A percentile compares a stretch with the other conserved stretches of the same genome.
phyloP scores from a whole-genome alignment of 2,113 vertebrate genomes.

The Gasterosteus aculeatus region DNA sequence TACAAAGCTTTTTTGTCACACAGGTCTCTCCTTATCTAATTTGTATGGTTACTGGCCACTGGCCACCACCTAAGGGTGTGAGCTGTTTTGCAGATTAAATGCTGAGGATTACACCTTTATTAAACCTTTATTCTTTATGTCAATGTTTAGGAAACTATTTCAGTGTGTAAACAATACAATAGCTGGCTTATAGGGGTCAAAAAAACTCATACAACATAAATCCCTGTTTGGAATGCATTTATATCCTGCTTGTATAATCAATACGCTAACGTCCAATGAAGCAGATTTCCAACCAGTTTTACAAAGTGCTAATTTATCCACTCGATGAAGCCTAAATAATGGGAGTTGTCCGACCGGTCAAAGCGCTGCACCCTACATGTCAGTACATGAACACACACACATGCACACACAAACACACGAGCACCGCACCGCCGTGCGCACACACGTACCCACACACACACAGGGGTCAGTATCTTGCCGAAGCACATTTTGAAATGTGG shows the following conservation, averaged over 20 bases:
- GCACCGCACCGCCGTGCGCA: not conserved
- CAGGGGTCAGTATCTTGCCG: not conserved
- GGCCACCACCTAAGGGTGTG: not conserved
- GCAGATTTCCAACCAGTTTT: not conserved
- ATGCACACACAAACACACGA: not conserved
- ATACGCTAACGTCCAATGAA: not conserved
- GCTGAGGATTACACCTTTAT: not conserved
- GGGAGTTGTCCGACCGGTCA: not conserved
- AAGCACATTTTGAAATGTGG: not conserved
- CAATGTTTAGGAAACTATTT: not conserved
- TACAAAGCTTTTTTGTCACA: not conserved
- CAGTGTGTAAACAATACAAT: not conserved
- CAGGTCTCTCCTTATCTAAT: not conserved
- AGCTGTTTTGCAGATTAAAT: conserved; percentile 3
- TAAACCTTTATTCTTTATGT: not conserved
- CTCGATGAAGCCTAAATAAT: not conserved
- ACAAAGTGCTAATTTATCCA: not conserved
- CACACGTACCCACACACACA: not conserved
- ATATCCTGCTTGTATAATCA: not conserved
- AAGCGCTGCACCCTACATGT: not conserved
- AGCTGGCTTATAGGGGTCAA: not conserved
- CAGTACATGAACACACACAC: not conserved
- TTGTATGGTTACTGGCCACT: not conserved
- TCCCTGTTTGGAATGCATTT: not conserved
- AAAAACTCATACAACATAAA: not conserved